These are phyloP conservation scores for Macrotus californicus DNA, from an alignment of 2,113 vertebrate genomes.

Conservation along the genomic window DNA sequence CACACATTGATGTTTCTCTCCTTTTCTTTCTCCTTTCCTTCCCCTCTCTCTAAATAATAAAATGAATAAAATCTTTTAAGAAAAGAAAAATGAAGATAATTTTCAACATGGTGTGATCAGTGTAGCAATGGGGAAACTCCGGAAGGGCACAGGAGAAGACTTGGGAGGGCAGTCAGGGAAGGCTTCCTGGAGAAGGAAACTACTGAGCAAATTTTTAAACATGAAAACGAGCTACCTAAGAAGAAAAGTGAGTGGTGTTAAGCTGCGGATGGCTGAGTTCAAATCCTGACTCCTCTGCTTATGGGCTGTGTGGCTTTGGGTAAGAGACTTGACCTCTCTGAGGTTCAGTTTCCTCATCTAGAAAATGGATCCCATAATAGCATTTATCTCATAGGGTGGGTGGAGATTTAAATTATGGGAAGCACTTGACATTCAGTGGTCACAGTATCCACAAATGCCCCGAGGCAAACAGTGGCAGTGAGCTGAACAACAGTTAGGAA, in stretches of 20 bases:
- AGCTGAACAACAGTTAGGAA: neutral
- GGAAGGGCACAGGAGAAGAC: neutral
- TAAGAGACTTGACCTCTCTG: neutral
- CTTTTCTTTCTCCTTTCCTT: too few relatives aligned
- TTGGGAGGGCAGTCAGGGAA: neutral
- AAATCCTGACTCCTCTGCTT: neutral
- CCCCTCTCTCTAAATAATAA: too few relatives aligned
- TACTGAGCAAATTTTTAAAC: neutral
- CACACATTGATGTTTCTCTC: too few relatives aligned
- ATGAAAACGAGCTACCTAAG: neutral
- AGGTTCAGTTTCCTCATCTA: neutral
- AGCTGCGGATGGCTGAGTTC: neutral
- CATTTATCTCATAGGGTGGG: neutral
- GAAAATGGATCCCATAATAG: neutral
- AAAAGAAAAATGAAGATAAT: neutral
- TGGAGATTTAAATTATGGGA: neutral
- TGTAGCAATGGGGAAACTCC: neutral
- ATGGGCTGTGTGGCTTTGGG: neutral
- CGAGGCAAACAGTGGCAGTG: neutral
- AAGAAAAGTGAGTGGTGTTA: neutral
- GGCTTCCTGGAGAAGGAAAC: constrained; percentile 4
- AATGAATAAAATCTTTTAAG: too few relatives aligned
- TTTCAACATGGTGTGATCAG: neutral
- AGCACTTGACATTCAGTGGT: neutral
- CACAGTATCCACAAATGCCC: neutral